A percentile compares a stretch with the other conserved stretches of the same genome.
Conservation (phyloP, 2,888 invertebrate species). For the Platerodrilus igneus region DNA sequence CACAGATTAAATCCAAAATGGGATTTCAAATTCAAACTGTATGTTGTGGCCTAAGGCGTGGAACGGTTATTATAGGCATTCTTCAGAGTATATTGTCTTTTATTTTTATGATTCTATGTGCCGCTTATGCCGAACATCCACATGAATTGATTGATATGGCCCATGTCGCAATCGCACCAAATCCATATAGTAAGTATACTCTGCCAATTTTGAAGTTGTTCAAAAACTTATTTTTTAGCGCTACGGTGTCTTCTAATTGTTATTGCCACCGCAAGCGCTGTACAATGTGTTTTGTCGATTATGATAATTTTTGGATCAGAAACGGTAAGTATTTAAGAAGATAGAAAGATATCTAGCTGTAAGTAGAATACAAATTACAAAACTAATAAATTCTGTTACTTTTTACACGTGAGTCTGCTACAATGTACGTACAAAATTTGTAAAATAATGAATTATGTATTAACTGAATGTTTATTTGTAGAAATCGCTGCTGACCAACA, state of each 20-base stretch:
- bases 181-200: constrained; percentile 34
- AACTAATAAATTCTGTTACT: no score
- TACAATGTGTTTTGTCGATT: constrained; percentile 43
- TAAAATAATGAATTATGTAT: no score
- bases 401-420: no score
- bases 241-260: constrained; percentile 38
- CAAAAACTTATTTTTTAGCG: constrained; percentile 33
- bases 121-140: constrained; percentile 45
- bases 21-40: constrained; percentile 30
- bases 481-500: no score
- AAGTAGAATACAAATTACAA: no score
- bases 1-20: constrained; percentile 22
- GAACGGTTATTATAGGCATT: constrained; percentile 43
- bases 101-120: constrained; percentile 40
- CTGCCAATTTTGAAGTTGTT: not conserved
- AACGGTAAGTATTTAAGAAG: constrained; percentile 45
- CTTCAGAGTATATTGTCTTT: constrained; percentile 43
- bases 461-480: no score
- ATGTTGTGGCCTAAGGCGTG: constrained; percentile 38
- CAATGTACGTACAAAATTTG: no score
- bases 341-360: no score
- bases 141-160: constrained; percentile 43
- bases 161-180: constrained; percentile 40
- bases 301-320: constrained; percentile 44
- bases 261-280: constrained; percentile 37